Evolutionary conservation across 2,888 invertebrate species (phyloP).

Genomic region (Polylopha cassiicola): DNA sequence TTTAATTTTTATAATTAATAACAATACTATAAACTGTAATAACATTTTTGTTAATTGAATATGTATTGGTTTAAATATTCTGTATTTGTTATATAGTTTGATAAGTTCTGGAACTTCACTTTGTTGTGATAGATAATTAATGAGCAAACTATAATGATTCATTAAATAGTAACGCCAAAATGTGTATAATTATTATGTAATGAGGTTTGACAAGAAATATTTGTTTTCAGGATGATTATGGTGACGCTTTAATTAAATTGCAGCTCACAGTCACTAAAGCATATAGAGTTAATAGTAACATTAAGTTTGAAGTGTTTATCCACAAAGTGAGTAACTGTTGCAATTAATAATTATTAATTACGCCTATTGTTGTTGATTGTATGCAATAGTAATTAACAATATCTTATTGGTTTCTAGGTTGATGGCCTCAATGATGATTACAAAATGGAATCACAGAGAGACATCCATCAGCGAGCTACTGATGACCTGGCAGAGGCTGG

Average conservation of each 20-base stretch:
- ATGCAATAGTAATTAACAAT: constrained; percentile 9
- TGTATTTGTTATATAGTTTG: no score
- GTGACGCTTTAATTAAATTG: constrained; percentile 95
- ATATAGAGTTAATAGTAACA: constrained; percentile 95
- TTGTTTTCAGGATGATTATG: constrained; percentile 91
- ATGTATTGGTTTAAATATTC: no score
- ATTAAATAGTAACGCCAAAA: no score
- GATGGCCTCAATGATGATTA: constrained; percentile 99
- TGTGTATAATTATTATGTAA: no score
- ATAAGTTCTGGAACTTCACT: no score
- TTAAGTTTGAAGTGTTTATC: constrained; percentile 99
- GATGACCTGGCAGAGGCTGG: constrained; percentile 95
- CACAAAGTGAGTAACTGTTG: constrained; percentile 88
- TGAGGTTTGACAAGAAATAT: constrained; percentile 6
- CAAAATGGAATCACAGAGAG: constrained; percentile 99
- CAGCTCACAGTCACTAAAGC: constrained; percentile 96
- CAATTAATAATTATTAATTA: no score
- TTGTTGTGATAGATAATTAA: no score
- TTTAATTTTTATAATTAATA: no score
- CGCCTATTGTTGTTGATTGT: no score
- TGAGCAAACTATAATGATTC: no score
- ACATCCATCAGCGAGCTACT: constrained; percentile 97
- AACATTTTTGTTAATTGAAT: no score
- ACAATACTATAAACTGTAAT: no score
- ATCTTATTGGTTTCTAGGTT: constrained; percentile 73